A percentile compares a stretch with the other conserved stretches of the same genome.
Conservation (phyloP, 2,797 vertebrate genomes). For the Harpagifer antarcticus region DNA sequence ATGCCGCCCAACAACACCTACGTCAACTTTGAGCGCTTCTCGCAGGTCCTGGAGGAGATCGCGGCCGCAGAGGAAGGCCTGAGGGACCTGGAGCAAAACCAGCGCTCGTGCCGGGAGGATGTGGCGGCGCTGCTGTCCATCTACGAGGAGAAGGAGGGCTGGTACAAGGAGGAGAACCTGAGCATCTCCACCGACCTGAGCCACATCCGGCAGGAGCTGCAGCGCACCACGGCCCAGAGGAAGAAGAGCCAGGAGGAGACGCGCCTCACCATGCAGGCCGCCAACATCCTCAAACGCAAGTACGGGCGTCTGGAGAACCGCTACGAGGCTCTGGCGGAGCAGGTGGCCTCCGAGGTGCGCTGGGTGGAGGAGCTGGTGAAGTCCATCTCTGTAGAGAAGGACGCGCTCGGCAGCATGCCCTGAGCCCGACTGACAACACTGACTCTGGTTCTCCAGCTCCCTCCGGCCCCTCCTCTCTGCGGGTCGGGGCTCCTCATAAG, state of each 20-base stretch:
- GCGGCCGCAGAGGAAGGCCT: conserved; percentile 91
- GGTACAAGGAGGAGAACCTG: conserved; percentile 96
- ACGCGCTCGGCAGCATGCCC: conserved; percentile 82
- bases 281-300: conserved; percentile 91
- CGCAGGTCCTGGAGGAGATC: conserved; percentile 95
- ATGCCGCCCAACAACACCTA: conserved; percentile 99
- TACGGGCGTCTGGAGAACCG: conserved; percentile 93
- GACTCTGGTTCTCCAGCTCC: conserved; percentile 45
- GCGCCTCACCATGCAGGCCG: conserved; percentile 84
- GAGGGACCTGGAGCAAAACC: conserved; percentile 90
- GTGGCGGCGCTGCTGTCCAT: conserved; percentile 93
- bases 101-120: conserved; percentile 92
- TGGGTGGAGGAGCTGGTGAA: conserved; percentile 96
- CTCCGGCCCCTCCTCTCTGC: conserved; percentile 45
- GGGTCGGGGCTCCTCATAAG: conserved; percentile 63
- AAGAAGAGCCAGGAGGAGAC: conserved; percentile 94
- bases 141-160: conserved; percentile 96
- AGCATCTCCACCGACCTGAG: conserved; percentile 91
- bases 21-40: conserved; percentile 98
- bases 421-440: conserved; percentile 59
- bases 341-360: conserved; percentile 93
- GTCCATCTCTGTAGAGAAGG: conserved; percentile 87
- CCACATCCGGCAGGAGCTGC: conserved; percentile 93
- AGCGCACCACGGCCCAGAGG: conserved; percentile 88
- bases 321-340: conserved; percentile 92